Conservation (phyloP, 2,113 vertebrate species). For the Galbula dea region DNA sequence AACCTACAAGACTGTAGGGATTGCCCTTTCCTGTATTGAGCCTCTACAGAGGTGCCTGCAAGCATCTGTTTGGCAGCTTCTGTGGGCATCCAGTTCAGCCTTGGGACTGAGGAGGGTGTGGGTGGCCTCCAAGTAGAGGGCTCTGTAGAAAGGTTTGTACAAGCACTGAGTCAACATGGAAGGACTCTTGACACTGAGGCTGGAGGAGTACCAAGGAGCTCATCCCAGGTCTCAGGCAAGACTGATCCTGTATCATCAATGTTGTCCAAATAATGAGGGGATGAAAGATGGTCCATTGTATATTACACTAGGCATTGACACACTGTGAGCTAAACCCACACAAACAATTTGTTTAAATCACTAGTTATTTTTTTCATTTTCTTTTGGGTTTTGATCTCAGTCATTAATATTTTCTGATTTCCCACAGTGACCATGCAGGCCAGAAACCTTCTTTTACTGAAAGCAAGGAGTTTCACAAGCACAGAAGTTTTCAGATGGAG, state of each 20-base stretch:
- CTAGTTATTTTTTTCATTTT: neutral
- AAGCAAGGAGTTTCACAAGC: neutral
- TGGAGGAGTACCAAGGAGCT: neutral
- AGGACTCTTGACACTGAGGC: neutral
- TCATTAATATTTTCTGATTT: neutral
- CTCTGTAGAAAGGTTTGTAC: neutral
- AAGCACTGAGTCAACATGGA: neutral
- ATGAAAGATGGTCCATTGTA: neutral
- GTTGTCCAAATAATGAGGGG: neutral
- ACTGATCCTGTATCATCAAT: neutral
- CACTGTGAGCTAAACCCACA: neutral
- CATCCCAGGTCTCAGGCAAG: neutral
- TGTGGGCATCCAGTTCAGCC: neutral
- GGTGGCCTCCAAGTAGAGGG: rapidly evolving
- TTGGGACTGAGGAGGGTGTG: neutral
- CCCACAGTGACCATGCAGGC: neutral
- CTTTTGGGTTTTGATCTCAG: neutral
- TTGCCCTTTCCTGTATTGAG: neutral
- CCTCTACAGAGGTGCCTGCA: neutral
- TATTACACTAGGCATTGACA: neutral
- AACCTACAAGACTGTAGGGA: neutral
- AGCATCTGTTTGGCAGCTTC: neutral
- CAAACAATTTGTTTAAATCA: neutral
- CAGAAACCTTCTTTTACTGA: neutral
- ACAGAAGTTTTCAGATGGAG: neutral